Conservation (phyloP, 2,113 vertebrate species). For the Myiozetetes cayanensis region DNA sequence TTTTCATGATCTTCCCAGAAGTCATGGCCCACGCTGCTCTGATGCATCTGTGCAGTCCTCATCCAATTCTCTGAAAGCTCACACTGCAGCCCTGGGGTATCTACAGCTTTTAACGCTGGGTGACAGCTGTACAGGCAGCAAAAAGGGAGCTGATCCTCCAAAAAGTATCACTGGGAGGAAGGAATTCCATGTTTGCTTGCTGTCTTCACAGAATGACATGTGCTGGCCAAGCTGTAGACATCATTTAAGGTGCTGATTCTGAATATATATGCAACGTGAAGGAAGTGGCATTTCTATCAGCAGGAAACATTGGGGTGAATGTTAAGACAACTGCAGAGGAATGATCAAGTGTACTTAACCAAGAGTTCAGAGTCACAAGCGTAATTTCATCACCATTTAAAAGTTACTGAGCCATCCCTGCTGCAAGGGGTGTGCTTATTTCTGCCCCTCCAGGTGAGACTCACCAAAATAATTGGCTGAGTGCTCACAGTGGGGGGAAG, state of each 20-base stretch:
- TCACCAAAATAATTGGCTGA: not conserved
- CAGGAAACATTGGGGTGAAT: not conserved
- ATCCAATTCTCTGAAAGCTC: not conserved
- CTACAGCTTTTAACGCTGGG: not conserved
- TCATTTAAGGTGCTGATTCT: not conserved
- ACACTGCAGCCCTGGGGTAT: not conserved
- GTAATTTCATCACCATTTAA: not conserved
- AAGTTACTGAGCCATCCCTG: not conserved
- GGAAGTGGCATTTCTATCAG: constrained; percentile 19
- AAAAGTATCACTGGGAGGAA: not conserved
- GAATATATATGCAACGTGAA: not conserved
- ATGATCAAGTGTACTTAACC: not conserved
- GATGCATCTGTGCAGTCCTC: not conserved
- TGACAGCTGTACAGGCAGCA: not conserved
- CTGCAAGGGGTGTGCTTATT: not conserved
- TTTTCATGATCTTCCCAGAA: constrained; percentile 35
- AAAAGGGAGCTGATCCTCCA: not conserved
- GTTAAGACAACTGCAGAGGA: not conserved
- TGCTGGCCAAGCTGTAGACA: not conserved
- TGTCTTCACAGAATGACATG: rapidly evolving
- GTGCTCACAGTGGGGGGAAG: not conserved
- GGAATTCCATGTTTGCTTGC: not conserved
- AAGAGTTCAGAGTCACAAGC: not conserved
- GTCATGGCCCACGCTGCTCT: not conserved
- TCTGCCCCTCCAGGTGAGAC: not conserved